A percentile compares a stretch with the other conserved stretches of the same genome.
phyloP scores from a whole-genome alignment of 2,888 invertebrate genomes.

The Cancer borealis region DNA sequence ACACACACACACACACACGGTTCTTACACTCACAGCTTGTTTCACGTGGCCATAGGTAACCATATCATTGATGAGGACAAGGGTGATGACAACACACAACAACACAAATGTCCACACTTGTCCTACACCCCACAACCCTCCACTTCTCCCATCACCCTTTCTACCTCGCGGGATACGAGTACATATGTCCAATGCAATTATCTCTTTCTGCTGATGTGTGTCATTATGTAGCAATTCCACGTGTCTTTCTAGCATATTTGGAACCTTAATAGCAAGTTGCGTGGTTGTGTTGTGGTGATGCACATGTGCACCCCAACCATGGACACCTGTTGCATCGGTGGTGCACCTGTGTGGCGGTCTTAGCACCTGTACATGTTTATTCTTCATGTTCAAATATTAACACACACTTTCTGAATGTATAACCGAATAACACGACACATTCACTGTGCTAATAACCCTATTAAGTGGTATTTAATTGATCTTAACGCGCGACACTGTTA shows the following conservation, averaged over 20 bases:
- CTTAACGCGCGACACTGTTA: neutral
- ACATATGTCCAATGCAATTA: neutral
- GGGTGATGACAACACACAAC: neutral
- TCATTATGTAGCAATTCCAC: neutral
- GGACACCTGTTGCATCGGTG: neutral
- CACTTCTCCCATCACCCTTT: neutral
- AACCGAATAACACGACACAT: neutral
- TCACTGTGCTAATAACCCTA: neutral
- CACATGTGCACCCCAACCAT: neutral
- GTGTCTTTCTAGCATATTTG: neutral
- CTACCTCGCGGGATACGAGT: neutral
- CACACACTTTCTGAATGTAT: neutral
- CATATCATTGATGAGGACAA: constrained; percentile 33
- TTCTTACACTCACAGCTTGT: neutral
- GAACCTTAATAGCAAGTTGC: neutral
- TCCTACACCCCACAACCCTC: neutral
- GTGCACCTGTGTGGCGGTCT: neutral
- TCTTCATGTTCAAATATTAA: neutral
- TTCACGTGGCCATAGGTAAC: neutral
- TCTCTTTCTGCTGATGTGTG: neutral
- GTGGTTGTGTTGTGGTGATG: neutral
- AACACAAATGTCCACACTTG: neutral
- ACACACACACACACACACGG: neutral
- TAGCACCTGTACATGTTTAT: neutral
- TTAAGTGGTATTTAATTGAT: neutral